A percentile compares a stretch with the other conserved stretches of the same genome.
Evolutionary conservation across 2,888 invertebrate species (phyloP).

Genomic region (Parnassius smintheus): DNA sequence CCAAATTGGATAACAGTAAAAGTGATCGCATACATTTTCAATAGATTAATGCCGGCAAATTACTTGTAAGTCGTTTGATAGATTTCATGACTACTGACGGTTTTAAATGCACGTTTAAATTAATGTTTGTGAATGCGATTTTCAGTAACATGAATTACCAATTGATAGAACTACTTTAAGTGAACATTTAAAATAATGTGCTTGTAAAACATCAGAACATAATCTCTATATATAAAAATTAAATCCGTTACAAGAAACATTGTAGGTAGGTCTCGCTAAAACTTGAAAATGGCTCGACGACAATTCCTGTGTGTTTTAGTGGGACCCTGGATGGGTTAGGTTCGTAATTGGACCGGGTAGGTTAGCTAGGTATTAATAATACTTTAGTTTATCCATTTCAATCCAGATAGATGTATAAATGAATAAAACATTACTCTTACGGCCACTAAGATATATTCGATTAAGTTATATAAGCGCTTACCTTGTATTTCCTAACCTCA

Average conservation of each 20-base stretch:
- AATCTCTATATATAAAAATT: too few relatives aligned
- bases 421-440: conserved; percentile 21
- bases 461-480: conserved; percentile 18
- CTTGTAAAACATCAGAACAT: too few relatives aligned
- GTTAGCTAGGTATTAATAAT: too few relatives aligned
- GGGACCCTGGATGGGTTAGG: too few relatives aligned
- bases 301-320: too few relatives aligned
- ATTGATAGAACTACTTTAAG: not conserved
- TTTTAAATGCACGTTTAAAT: conserved; percentile 54
- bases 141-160: not conserved
- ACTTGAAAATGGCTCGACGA: too few relatives aligned
- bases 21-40: conserved; percentile 76
- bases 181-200: too few relatives aligned
- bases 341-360: too few relatives aligned
- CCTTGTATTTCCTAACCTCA: conserved; percentile 9
- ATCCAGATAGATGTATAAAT: not conserved
- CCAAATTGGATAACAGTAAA: conserved; percentile 80
- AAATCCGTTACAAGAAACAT: too few relatives aligned
- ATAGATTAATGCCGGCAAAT: conserved; percentile 59
- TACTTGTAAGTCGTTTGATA: conserved; percentile 36
- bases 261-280: too few relatives aligned
- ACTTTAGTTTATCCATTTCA: too few relatives aligned
- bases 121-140: conserved; percentile 38
- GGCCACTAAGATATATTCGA: conserved; percentile 9
- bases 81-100: conserved; percentile 65